Conservation (phyloP, 2,113 vertebrate genomes). For the Odobenus rosmarus region DNA sequence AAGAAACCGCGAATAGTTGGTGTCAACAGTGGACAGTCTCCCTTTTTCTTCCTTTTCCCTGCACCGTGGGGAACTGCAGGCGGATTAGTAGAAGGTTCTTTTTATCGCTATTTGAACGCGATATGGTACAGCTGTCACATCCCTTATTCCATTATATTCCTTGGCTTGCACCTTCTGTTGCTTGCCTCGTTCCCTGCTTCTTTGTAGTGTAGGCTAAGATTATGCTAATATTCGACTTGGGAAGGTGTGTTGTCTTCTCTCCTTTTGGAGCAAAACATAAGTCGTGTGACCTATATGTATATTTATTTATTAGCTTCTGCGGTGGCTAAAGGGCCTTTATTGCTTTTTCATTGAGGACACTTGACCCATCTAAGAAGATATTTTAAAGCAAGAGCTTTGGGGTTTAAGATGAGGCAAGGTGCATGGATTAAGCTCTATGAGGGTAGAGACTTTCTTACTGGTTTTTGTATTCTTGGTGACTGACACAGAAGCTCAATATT, state of each 20-base stretch:
- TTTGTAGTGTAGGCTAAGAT: not conserved
- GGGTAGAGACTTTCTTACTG: not conserved
- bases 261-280: not conserved
- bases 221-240: not conserved
- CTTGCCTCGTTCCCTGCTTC: not conserved
- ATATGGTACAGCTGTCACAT: constrained; percentile 13
- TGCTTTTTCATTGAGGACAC: constrained; percentile 23
- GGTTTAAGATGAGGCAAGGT: constrained; percentile 43
- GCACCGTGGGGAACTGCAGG: not conserved
- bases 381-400: constrained; percentile 54
- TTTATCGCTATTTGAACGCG: not conserved
- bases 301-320: not conserved
- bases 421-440: not conserved
- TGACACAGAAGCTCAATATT: not conserved
- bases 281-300: not conserved
- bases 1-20: not conserved
- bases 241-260: constrained; percentile 9
- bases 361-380: constrained; percentile 29
- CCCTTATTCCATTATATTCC: not conserved
- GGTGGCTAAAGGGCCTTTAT: not conserved
- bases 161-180: not conserved
- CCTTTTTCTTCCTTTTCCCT: not conserved
- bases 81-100: constrained; percentile 15
- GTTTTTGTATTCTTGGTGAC: constrained; percentile 8
- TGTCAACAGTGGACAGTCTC: not conserved